Base-by-base conservation (phyloP, 2,797 vertebrate genomes). In the Geotrypetes seraphini region DNA sequence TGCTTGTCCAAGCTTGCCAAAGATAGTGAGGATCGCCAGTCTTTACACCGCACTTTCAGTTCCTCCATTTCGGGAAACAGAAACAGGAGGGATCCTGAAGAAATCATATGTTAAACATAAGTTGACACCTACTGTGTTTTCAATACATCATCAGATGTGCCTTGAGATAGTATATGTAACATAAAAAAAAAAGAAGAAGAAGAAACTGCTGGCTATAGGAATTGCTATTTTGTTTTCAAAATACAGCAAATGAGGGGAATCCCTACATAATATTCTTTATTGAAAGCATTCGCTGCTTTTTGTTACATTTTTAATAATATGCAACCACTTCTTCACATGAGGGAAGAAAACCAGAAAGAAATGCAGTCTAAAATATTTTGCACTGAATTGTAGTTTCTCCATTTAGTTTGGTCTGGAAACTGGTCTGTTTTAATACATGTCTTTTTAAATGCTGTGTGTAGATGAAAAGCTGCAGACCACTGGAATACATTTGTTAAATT, bases 1-100 rank as follows among this genome's bases (percentile, higher is more conserved):
- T 89, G 88, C 91, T 93, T 89, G 88, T 96, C 91, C 78, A 83
- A 94, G 90, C 91, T 96, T 94, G 93, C 94, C 95, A 98, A 98
- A 98, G 95, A 98, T 92, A 96, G 81, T 77, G 81, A 49, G 81
- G 78, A 93, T 87, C 83, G 81, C 85, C 84, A 89, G 81, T 90
- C 81, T 71, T 87, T 81, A 87, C 82, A 81, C 78, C 84, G 86
- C 86, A 88, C 82, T 87, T 87, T 88, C 83, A 84, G 86, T 88
- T 91, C 85, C 69, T 85, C 87, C 81, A 85, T 85, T 64, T 61
- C 74, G 84, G 83, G 88, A 87, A 89, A 74, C 73, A 84, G 77
- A 81, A 82, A 78, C 75, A 72, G 83, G 80, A 86, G 71, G 56
- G 74, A 84, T 84, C 80, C 80, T 85, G 79, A 80, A 75, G 70